Evolutionary conservation across 2,113 vertebrate genomes (phyloP).

Genomic region (Corythornis cristatus): DNA sequence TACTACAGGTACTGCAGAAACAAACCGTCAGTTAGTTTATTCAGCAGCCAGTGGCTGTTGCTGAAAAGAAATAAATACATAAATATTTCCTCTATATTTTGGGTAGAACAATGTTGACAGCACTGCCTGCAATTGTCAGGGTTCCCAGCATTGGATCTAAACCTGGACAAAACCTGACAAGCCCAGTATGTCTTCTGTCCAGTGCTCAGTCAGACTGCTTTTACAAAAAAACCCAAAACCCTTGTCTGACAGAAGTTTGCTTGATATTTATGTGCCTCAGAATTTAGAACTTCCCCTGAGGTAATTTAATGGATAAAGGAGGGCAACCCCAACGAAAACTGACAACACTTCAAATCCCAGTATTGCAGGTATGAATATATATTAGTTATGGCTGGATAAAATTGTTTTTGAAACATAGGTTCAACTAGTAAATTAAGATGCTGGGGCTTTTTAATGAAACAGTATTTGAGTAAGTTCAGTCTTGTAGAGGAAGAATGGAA

Average conservation of each 20-base stretch:
- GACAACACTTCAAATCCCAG: not conserved
- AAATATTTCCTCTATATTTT: not conserved
- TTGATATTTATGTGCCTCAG: not conserved
- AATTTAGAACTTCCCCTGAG: not conserved
- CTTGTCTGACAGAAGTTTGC: not conserved
- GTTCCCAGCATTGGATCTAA: not conserved
- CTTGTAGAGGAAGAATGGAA: not conserved
- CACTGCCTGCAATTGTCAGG: not conserved
- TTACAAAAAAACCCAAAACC: not conserved
- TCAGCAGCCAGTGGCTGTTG: not conserved
- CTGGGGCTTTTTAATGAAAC: conserved; percentile 3
- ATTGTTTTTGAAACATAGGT: not conserved
- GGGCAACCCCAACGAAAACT: conserved; percentile 4
- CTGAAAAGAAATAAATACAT: not conserved
- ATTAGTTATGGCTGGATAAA: not conserved
- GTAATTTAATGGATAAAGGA: conserved; percentile 29
- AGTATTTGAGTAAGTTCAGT: not conserved
- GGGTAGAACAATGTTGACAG: not conserved
- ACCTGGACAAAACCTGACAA: not conserved
- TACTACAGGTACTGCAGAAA: not conserved
- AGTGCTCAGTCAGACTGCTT: not conserved
- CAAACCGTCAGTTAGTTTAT: not conserved
- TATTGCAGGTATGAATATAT: not conserved
- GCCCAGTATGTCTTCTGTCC: not conserved
- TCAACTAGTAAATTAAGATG: not conserved